Base-by-base conservation (phyloP, 1,140 invertebrate species). In the Idris sp. region DNA sequence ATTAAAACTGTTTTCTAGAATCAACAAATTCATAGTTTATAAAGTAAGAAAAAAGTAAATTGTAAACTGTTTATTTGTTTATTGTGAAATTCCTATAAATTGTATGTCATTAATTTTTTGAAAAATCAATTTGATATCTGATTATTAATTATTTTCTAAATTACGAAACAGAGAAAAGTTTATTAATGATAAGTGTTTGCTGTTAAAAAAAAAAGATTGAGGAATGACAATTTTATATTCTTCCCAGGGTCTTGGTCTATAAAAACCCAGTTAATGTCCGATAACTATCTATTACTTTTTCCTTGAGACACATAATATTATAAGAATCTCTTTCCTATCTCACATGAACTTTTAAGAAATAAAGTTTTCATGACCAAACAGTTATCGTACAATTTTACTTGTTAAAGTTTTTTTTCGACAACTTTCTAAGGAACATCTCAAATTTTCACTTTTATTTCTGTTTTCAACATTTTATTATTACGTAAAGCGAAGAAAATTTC, bases 281-380 rank as follows among this genome's bases (percentile, higher is more conserved):
- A 65, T 54, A 54, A 25, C n/a, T 31, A 54, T 54, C 31, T 46
- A 46, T 46, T 65, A 64, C 22, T 35, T 53, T 54, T 65, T 46
- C 30, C 44, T 25, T 25, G 16, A 7, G 6, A 36, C 9, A 40
- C n/a, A 31, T 25, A 53, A 64, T 54, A 51, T 43, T 38, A 48
- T 65, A 65, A 54, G 22, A 28, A 65, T n/a, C n/a, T n/a, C 51
- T 54, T 65, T 31, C 49, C 48, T 54, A 54, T 46, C 22, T 19
- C 18, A 18, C 38, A 11, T 14, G 18, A n/a, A n/a, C n/a, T n/a
- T n/a, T n/a, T 16, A 65, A 54, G 46, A 46, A 48, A 9, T 19
- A 1, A 6, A 43, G 15, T 36, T 33, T 41, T n/a, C 41, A 48
- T 13, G 25, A 14, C n/a, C 44, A 28, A 51, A 36, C 10, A 11